phyloP scores from a whole-genome alignment of 2,888 invertebrate genomes.

The Acleris emargana region DNA sequence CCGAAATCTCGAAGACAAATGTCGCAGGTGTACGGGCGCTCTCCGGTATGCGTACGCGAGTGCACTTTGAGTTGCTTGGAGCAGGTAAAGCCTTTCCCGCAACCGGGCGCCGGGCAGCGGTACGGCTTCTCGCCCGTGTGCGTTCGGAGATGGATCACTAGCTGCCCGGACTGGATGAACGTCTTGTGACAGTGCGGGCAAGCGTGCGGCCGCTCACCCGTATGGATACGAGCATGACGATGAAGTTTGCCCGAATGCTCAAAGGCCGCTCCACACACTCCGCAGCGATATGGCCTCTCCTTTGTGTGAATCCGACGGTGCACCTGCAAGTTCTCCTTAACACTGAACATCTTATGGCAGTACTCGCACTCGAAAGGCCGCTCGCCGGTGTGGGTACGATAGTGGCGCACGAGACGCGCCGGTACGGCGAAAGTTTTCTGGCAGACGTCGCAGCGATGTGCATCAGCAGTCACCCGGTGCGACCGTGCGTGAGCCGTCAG shows the following conservation, averaged over 20 bases:
- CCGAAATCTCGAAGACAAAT: constrained; percentile 96
- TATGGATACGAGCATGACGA: constrained; percentile 95
- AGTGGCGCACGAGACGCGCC: constrained; percentile 92
- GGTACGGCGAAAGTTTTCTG: constrained; percentile 96
- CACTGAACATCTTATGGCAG: constrained; percentile 96
- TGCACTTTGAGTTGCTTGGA: constrained; percentile 96
- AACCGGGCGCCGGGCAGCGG: constrained; percentile 90
- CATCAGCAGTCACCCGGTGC: constrained; percentile 83
- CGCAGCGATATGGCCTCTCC: constrained; percentile 95
- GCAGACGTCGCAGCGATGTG: constrained; percentile 95
- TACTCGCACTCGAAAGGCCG: constrained; percentile 96
- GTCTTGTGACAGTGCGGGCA: constrained; percentile 94
- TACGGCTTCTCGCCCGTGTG: constrained; percentile 96
- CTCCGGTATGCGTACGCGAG: constrained; percentile 95
- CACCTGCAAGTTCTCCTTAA: constrained; percentile 95
- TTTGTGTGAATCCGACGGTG: constrained; percentile 95
- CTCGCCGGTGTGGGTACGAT: constrained; percentile 95
- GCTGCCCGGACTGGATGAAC: constrained; percentile 95
- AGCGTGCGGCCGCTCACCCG: constrained; percentile 94
- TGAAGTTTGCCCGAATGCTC: constrained; percentile 96
- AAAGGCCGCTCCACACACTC: constrained; percentile 94
- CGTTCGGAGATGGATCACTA: constrained; percentile 95
- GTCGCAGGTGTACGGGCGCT: constrained; percentile 95
- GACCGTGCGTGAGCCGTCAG: constrained; percentile 88
- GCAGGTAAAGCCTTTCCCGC: constrained; percentile 95